Base-by-base conservation (phyloP, 2,888 invertebrate genomes). In the Clitarchus hookeri region DNA sequence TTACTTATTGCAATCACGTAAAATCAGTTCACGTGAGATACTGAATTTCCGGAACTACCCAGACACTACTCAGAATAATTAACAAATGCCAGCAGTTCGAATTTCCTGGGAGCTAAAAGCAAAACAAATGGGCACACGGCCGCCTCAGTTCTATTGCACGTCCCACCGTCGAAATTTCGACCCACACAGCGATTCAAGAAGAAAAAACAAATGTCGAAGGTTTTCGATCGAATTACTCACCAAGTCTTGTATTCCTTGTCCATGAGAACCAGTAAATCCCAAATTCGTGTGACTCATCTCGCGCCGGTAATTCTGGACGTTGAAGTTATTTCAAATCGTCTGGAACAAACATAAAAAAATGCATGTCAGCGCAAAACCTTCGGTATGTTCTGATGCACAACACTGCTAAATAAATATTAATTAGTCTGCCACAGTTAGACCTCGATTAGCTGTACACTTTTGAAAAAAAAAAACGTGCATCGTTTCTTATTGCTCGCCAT, bases 201-300 rank as follows among this genome's bases (percentile, higher is more conserved):
- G 48, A 48, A 16, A 8, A 11, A 48, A 48, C 2, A 48, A 48
- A 11, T 6, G 0, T 8, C 16, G 4, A 0, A 1, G 6, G 16
- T 13, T 2, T 13, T 48, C 1, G 11, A 48, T 8, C 16, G 8
- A 11, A n/a, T 44, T 8, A 84, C 84, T 84, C 84, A 84, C 84
- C 65, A 65, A n/a, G 12, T 84, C 65, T 4, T 36, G 36, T 4
- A 84, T 65, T 8, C 77, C 84, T 13, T 48, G 54, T 79, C 77
- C 84, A 19, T 54, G 48, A n/a, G 77, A 48, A 9, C 86, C 78
- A 8, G 27, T 44, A 48, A 84, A 84, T 12, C 83, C 86, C 84
- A 26, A n/a, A 23, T 86, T 84, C 8, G 54, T 65, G 53, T 86
- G 86, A 44, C 84, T 86, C 86, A 86, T 86, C 78, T 86, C 65